phyloP scores from a whole-genome alignment of 1,140 invertebrate species.

The Calliopsis andreniformis region DNA sequence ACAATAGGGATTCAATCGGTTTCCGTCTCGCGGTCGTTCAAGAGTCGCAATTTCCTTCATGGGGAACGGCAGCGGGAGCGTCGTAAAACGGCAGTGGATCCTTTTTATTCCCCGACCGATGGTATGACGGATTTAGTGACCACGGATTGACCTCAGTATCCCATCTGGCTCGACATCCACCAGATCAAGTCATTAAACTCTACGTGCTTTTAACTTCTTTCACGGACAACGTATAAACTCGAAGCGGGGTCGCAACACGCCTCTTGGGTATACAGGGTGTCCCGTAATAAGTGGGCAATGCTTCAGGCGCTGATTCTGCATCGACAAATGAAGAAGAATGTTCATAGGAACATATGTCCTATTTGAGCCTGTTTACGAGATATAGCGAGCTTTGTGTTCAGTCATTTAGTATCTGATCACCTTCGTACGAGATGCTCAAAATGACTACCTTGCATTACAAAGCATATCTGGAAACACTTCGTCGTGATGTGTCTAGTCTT shows the following conservation, averaged over 20 bases:
- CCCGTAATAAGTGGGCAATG: no score
- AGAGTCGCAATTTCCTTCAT: constrained; percentile 1
- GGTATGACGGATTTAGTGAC: constrained; percentile 36
- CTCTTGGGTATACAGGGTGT: no score
- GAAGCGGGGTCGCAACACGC: constrained; percentile 22
- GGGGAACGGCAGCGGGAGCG: background rate
- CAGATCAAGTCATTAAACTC: constrained; percentile 46
- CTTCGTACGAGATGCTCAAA: no score
- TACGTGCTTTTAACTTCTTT: constrained; percentile 17
- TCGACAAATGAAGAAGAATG: no score
- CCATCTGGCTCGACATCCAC: background rate
- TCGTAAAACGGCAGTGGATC: constrained; percentile 12
- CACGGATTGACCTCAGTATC: constrained; percentile 16
- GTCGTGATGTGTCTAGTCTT: no score
- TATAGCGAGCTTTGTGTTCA: no score
- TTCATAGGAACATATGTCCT: no score
- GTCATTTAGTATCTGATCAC: no score
- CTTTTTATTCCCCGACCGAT: constrained; percentile 11
- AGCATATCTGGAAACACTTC: no score
- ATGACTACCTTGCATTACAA: no score
- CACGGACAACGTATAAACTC: background rate
- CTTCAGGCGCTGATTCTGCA: no score
- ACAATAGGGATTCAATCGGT: constrained; percentile 46
- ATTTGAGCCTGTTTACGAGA: no score
- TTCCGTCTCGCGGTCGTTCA: background rate